Evolutionary conservation across 2,797 vertebrate species (phyloP), one percentile per base, ranked within the genome.

Genomic region (Mormyrus proboscirostris): DNA sequence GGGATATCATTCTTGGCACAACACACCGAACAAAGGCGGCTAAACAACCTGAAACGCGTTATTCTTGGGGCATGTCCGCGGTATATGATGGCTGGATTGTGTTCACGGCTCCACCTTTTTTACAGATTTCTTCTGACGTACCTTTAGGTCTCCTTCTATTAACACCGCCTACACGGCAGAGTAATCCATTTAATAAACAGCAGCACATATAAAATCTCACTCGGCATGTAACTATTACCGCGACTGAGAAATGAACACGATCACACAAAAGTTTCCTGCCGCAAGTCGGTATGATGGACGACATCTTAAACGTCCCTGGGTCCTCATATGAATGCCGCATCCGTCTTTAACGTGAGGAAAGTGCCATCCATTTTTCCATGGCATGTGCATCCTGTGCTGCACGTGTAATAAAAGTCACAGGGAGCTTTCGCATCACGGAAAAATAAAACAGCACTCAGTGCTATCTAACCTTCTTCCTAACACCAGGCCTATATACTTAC

Each of bases 41-140:
- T 88, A 94, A 92, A 93, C 91, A 93, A 92, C 92, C 89, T 91
- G 91, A 88, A 47, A 49, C 9, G n/a, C 44, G 8, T 65, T 51
- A 84, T 84, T 84, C 19, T 49, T 50, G 82, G 82, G 9, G 49
- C 16, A 22, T 5, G 82, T 84, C 44, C 44, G 22, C 0, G 4
- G 82, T n/a, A 49, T 44, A 50, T 10, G 47, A 47, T 84, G 5
- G 22, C 44, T 47, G 47, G n/a, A 47, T 51, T 84, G n/a, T 14
- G 8, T 84, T 84, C n/a, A 19, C 8, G 49, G 19, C 22, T 51
- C 41, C 47, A 8, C 3, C 82, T 84, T 50, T 12, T 12, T 22
- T 14, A 84, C n/a, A 14, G 49, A 49, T 51, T 84, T n/a, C 82
- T 50, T 51, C 44, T 84, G 47, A 84, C 1, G 47, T 22, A 25